phyloP scores from a whole-genome alignment of 2,797 vertebrate genomes.

The Phrynocephalus forsythii region DNA sequence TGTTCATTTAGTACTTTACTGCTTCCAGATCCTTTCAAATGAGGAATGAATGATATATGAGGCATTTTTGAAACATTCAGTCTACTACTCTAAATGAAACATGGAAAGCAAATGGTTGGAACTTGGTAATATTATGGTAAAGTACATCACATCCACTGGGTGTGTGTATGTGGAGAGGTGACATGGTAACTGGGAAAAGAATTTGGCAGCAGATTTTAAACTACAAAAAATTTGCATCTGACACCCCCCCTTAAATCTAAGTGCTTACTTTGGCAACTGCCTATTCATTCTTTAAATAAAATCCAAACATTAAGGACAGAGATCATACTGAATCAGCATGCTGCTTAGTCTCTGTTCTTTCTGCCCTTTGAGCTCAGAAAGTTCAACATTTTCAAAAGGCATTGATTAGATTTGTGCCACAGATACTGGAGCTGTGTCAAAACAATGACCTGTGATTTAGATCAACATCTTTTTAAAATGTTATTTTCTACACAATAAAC shows the following conservation, averaged over 20 bases:
- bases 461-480: slow-evolving; percentile 10
- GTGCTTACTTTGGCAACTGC: slow-evolving; percentile 5
- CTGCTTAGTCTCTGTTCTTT: slow-evolving; percentile 19
- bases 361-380: slow-evolving; percentile 15
- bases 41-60: neutral
- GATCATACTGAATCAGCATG: neutral
- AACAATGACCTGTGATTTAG: neutral
- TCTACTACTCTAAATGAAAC: neutral
- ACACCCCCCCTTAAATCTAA: neutral
- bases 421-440: neutral
- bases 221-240: neutral
- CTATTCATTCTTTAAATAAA: slow-evolving; percentile 9
- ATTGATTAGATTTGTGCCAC: slow-evolving; percentile 34
- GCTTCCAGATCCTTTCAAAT: neutral
- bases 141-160: neutral
- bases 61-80: neutral
- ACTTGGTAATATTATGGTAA: no score
- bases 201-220: neutral
- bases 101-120: neutral
- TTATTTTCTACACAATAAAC: no score
- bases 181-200: neutral
- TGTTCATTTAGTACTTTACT: neutral
- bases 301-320: slow-evolving; percentile 8
- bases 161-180: neutral
- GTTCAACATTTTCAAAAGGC: slow-evolving; percentile 11